Evolutionary conservation across 2,888 invertebrate species (phyloP).

Genomic region (Gastrophysa polygoni): DNA sequence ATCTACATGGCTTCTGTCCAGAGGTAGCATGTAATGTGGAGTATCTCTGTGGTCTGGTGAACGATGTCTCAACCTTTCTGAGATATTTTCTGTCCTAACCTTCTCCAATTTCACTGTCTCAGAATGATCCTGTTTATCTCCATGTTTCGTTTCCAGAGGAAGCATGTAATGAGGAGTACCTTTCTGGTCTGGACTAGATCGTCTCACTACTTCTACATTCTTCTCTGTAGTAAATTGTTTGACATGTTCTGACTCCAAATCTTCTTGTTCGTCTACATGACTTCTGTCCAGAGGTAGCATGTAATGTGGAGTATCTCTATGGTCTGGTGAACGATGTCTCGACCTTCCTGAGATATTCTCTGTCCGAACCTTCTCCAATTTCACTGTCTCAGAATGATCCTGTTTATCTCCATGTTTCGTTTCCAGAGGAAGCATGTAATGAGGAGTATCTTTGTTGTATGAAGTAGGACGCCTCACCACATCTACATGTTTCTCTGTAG

Average conservation of each 20-base stretch:
- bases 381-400: background rate
- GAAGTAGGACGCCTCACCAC: background rate
- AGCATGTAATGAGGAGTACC: slow-evolving; percentile 22
- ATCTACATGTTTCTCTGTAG: background rate
- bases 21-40: slow-evolving; percentile 52
- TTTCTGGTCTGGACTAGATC: background rate
- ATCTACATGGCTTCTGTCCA: slow-evolving; percentile 42
- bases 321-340: slow-evolving; percentile 2
- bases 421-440: slow-evolving; percentile 43
- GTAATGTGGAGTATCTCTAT: slow-evolving; percentile 48
- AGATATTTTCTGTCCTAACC: background rate
- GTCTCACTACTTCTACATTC: background rate
- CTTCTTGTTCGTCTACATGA: slow-evolving; percentile 9
- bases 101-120: background rate
- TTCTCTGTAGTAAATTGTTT: background rate
- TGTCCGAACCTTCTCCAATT: background rate
- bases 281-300: slow-evolving; percentile 51
- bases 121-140: background rate
- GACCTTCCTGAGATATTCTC: background rate
- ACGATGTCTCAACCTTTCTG: background rate
- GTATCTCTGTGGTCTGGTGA: slow-evolving; percentile 36
- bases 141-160: slow-evolving; percentile 19
- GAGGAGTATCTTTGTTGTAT: slow-evolving; percentile 24
- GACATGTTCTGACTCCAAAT: background rate
- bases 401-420: slow-evolving; percentile 28